Percentiles rank a stretch among this genome's conserved stretches.
These are phyloP conservation scores for Noturus placidus DNA, from an alignment of 2,113 vertebrate genomes.

Conservation along the genomic window DNA sequence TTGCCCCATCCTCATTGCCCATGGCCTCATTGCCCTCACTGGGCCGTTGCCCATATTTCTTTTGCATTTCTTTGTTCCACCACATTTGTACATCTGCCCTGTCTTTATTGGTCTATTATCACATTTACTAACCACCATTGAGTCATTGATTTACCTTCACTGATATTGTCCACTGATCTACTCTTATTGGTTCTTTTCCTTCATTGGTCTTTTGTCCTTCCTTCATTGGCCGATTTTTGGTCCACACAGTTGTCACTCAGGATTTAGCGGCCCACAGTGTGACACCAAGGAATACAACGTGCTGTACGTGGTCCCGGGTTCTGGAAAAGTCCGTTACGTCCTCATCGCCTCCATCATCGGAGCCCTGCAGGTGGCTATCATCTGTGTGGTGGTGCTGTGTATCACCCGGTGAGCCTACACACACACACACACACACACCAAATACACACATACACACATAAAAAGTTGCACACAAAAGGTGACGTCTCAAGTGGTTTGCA, in stretches of 20 bases:
- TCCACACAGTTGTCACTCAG: conserved; percentile 88
- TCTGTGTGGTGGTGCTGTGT: conserved; percentile 98
- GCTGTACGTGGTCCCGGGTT: conserved; percentile 95
- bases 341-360: conserved; percentile 98
- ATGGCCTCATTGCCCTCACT: not conserved
- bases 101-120: not conserved
- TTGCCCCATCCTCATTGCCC: not conserved
- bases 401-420: conserved; percentile 89
- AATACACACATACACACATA: not conserved
- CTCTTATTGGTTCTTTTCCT: not conserved
- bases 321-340: conserved; percentile 95
- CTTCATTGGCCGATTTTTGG: conserved; percentile 26
- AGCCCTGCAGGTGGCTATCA: conserved; percentile 97
- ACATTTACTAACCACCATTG: not conserved
- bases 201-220: conserved; percentile 7
- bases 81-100: not conserved
- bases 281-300: conserved; percentile 99
- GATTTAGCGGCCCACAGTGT: conserved; percentile 95
- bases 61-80: not conserved
- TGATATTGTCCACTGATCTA: not conserved
- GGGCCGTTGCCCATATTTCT: not conserved
- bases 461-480: not conserved
- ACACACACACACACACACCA: conserved; percentile 25
- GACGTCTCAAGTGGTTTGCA: not conserved
- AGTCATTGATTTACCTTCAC: not conserved